phyloP scores from a whole-genome alignment of 2,888 invertebrate genomes.

The Tinea trinotella region DNA sequence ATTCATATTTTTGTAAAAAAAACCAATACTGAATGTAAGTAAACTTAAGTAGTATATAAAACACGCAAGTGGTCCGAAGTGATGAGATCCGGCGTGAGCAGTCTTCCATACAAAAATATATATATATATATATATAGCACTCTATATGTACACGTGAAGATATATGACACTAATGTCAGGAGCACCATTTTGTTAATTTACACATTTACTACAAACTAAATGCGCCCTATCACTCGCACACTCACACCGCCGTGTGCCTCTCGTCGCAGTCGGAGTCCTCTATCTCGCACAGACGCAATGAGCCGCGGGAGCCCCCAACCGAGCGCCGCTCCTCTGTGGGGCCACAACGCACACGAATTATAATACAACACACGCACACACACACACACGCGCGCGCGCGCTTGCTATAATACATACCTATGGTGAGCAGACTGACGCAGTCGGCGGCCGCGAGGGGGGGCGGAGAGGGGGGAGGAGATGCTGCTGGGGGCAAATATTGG shows the following conservation, averaged over 20 bases:
- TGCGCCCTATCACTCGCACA: constrained; percentile 19
- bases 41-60: not conserved
- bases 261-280: constrained; percentile 80
- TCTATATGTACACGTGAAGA: constrained; percentile 20
- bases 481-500: constrained; percentile 82
- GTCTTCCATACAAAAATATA: constrained; percentile 11
- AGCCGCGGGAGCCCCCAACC: constrained; percentile 78
- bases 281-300: constrained; percentile 93
- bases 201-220: not conserved
- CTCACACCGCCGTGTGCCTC: constrained; percentile 28
- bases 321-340: not conserved
- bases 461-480: constrained; percentile 75
- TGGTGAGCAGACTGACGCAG: constrained; percentile 78
- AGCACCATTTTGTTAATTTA: constrained; percentile 25
- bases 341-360: not conserved
- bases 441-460: constrained; percentile 69
- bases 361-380: not conserved
- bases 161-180: constrained; percentile 27
- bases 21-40: not conserved
- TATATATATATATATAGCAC: not conserved
- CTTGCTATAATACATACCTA: no score
- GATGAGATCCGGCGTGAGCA: not conserved
- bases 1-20: constrained; percentile 2
- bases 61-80: not conserved
- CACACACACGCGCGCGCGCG: not conserved